Percentiles rank a stretch among this genome's conserved stretches.
Evolutionary conservation across 2,888 invertebrate genomes (phyloP).

Genomic region (Mactromeris polynyma): DNA sequence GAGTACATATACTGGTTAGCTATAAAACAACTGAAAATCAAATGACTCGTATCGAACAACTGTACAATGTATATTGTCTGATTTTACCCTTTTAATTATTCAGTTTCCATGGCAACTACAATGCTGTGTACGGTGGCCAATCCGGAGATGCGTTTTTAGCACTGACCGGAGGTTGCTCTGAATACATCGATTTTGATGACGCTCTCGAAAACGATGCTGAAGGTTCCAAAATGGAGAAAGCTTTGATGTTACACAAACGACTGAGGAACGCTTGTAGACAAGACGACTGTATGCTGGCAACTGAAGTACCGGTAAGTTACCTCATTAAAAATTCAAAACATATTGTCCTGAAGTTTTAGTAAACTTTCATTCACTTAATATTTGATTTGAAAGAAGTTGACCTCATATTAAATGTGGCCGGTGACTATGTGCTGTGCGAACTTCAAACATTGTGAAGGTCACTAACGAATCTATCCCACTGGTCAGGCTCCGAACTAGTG

Average conservation of each 20-base stretch:
- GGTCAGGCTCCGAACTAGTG: too few relatives aligned
- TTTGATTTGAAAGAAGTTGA: too few relatives aligned
- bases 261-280: conserved; percentile 89
- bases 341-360: too few relatives aligned
- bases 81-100: not conserved
- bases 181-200: conserved; percentile 88
- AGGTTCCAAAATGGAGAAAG: conserved; percentile 51
- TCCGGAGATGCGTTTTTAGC: conserved; percentile 92
- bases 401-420: too few relatives aligned
- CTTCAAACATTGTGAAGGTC: too few relatives aligned
- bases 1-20: too few relatives aligned
- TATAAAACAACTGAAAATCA: too few relatives aligned
- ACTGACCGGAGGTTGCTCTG: conserved; percentile 92
- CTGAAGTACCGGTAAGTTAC: conserved; percentile 89
- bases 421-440: too few relatives aligned
- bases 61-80: not conserved
- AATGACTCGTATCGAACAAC: not conserved
- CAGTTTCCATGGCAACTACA: conserved; percentile 91
- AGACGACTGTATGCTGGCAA: conserved; percentile 90
- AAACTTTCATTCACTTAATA: too few relatives aligned
- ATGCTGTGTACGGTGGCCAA: conserved; percentile 89
- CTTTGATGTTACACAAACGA: conserved; percentile 88
- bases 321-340: too few relatives aligned
- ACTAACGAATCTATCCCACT: too few relatives aligned
- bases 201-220: conserved; percentile 51